phyloP scores from a whole-genome alignment of 2,113 vertebrate genomes.

The Dicerorhinus sumatrensis region DNA sequence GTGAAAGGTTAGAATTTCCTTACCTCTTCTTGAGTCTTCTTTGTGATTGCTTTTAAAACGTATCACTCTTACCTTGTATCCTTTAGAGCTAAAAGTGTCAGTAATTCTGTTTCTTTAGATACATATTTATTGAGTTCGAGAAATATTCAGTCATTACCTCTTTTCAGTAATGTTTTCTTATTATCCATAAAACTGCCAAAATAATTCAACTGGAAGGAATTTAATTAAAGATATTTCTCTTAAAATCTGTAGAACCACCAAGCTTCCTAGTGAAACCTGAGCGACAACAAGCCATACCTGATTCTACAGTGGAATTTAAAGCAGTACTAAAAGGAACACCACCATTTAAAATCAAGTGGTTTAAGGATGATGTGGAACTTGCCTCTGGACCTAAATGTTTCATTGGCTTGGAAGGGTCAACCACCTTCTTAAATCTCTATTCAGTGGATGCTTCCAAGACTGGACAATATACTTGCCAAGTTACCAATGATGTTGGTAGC shows the following conservation, averaged over 20 bases:
- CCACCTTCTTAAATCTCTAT: slow-evolving; percentile 96
- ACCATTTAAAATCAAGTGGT: slow-evolving; percentile 96
- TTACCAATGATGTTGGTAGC: slow-evolving; percentile 97
- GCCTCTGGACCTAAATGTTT: slow-evolving; percentile 94
- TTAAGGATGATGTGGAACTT: slow-evolving; percentile 96
- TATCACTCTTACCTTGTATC: slow-evolving; percentile 67
- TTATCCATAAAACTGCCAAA: not conserved
- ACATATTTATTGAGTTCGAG: slow-evolving; percentile 36
- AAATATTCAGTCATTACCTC: slow-evolving; percentile 26
- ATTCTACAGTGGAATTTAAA: slow-evolving; percentile 95
- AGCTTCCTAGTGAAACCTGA: slow-evolving; percentile 94
- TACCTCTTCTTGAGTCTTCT: slow-evolving; percentile 69
- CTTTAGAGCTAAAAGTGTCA: slow-evolving; percentile 63
- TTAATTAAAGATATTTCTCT: slow-evolving; percentile 84
- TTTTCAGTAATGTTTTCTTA: slow-evolving; percentile 70
- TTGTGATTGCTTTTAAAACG: slow-evolving; percentile 49
- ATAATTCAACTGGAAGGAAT: not conserved
- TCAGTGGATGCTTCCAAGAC: slow-evolving; percentile 93
- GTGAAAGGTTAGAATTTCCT: slow-evolving; percentile 96
- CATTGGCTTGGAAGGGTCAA: slow-evolving; percentile 93
- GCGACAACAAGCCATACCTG: slow-evolving; percentile 93
- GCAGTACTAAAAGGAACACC: slow-evolving; percentile 95
- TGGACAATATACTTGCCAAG: slow-evolving; percentile 95
- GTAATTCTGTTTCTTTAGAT: slow-evolving; percentile 56
- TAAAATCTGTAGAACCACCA: slow-evolving; percentile 93